Conservation (phyloP, 2,113 vertebrate genomes). For the Myrmecobius fasciatus region DNA sequence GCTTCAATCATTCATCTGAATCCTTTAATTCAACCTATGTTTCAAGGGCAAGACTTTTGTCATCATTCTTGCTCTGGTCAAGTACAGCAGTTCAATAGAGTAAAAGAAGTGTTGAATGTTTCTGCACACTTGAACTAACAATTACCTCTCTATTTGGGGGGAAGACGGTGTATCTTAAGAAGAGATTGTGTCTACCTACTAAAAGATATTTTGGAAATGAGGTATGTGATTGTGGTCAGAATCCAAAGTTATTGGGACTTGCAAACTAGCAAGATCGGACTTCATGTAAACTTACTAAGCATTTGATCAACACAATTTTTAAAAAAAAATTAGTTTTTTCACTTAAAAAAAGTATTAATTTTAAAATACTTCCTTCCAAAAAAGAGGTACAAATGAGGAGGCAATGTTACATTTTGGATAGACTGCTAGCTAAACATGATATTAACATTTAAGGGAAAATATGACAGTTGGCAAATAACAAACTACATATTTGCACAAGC, state of each 20-base stretch:
- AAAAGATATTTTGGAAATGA: constrained; percentile 28
- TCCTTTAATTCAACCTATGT: constrained; percentile 85
- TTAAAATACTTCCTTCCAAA: constrained; percentile 11
- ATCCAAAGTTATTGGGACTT: constrained; percentile 34
- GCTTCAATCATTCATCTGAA: constrained; percentile 84
- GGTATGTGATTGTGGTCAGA: constrained; percentile 50
- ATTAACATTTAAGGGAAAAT: constrained; percentile 39
- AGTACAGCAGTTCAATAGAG: constrained; percentile 73
- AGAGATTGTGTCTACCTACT: constrained; percentile 48
- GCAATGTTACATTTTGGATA: constrained; percentile 20
- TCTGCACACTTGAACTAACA: constrained; percentile 78
- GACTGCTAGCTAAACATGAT: neutral
- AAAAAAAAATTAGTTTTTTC: constrained; percentile 35
- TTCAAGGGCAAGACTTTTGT: constrained; percentile 86
- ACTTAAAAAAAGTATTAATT: constrained; percentile 22
- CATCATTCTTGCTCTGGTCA: constrained; percentile 82
- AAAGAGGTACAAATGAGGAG: neutral
- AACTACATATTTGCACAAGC: neutral
- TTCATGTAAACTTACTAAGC: constrained; percentile 31
- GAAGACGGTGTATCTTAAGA: constrained; percentile 37
- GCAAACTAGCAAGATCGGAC: constrained; percentile 26
- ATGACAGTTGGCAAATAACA: constrained; percentile 23
- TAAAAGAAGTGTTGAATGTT: constrained; percentile 81
- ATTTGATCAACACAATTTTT: constrained; percentile 25
- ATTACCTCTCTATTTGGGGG: constrained; percentile 28